phyloP scores from a whole-genome alignment of 2,888 invertebrate genomes.

The Ectemnius continuus region DNA sequence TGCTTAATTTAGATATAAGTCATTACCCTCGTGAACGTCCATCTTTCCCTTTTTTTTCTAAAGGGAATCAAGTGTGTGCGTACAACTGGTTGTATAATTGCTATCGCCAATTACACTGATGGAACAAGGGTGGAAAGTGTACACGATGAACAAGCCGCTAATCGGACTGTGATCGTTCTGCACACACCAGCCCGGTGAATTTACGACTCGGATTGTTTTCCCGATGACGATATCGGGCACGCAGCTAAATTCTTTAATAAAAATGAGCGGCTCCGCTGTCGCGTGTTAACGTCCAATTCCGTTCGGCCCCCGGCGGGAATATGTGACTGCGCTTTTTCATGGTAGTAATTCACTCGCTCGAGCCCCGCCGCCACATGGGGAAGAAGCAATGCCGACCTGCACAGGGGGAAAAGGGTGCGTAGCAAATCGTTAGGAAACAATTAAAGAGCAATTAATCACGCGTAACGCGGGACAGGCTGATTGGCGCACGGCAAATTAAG shows the following conservation, averaged over 20 bases:
- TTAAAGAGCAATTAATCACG: constrained; percentile 24
- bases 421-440: constrained; percentile 24
- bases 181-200: constrained; percentile 33
- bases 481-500: constrained; percentile 26
- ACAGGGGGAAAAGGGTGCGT: background rate
- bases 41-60: too few relatives aligned
- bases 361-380: background rate
- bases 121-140: too few relatives aligned
- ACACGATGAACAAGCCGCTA: constrained; percentile 12
- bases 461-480: constrained; percentile 6
- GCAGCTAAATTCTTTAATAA: constrained; percentile 40
- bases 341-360: constrained; percentile 31
- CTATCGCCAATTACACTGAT: too few relatives aligned
- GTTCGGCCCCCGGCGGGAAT: constrained; percentile 29
- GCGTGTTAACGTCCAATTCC: constrained; percentile 39
- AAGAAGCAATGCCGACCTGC: background rate
- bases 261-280: constrained; percentile 34
- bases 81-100: too few relatives aligned
- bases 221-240: constrained; percentile 22
- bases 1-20: too few relatives aligned
- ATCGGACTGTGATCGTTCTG: background rate
- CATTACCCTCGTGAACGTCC: too few relatives aligned
- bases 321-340: constrained; percentile 28
- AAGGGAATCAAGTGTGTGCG: too few relatives aligned
- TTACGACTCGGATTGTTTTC: constrained; percentile 46